These are phyloP conservation scores for Physocephala rufipes DNA, from an alignment of 2,888 invertebrate genomes.

Conservation along the genomic window DNA sequence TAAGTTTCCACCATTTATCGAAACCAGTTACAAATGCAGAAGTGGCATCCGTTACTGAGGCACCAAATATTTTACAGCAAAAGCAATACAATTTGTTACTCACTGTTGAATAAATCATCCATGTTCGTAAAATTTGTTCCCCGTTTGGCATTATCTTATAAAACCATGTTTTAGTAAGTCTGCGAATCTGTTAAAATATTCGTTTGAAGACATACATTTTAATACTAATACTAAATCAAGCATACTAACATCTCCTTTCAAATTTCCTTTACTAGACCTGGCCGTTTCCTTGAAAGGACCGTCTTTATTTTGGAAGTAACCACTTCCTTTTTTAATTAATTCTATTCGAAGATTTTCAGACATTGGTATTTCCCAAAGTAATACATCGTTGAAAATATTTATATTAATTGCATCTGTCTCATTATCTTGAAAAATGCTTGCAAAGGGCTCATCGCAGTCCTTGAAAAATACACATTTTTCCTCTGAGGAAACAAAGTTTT, in stretches of 20 bases:
- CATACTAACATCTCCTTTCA: too few relatives aligned
- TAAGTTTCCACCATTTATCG: slow-evolving; percentile 20
- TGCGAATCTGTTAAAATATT: background rate
- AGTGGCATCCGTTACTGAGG: background rate
- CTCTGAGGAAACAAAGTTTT: too few relatives aligned
- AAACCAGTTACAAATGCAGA: slow-evolving; percentile 14
- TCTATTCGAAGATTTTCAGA: background rate
- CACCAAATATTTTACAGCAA: slow-evolving; percentile 1
- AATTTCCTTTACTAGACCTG: too few relatives aligned
- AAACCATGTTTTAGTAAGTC: slow-evolving; percentile 13
- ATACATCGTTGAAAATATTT: background rate
- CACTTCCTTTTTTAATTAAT: slow-evolving; percentile 5
- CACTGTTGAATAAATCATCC: slow-evolving; percentile 18
- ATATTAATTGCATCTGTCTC: too few relatives aligned
- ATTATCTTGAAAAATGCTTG: too few relatives aligned
- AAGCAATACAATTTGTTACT: slow-evolving; percentile 18
- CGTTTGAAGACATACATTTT: too few relatives aligned
- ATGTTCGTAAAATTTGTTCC: slow-evolving; percentile 14
- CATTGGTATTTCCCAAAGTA: background rate
- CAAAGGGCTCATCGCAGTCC: too few relatives aligned
- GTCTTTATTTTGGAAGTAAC: slow-evolving; percentile 4
- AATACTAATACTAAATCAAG: too few relatives aligned
- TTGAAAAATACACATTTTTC: too few relatives aligned
- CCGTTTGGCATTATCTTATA: slow-evolving; percentile 22
- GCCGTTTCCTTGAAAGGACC: too few relatives aligned